Percentiles rank a stretch among this genome's conserved stretches.
phyloP scores from a whole-genome alignment of 2,888 invertebrate genomes.

The Phragmatobia fuliginosa region DNA sequence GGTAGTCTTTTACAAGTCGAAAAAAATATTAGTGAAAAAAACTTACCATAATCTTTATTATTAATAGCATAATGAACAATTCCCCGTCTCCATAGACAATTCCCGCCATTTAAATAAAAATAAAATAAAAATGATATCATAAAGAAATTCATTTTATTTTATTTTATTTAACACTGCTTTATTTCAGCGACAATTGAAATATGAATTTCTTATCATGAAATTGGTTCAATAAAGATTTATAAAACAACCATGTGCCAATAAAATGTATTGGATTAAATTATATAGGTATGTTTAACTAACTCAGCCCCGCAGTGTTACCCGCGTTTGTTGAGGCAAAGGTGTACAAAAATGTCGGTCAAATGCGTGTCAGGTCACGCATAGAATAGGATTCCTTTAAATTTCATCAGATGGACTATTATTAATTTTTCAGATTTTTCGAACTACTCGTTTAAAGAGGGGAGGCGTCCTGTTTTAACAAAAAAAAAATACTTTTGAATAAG shows the following conservation, averaged over 20 bases:
- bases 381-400: no score
- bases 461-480: no score
- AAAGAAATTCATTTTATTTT: slow-evolving; percentile 11
- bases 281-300: background rate
- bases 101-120: slow-evolving; percentile 28
- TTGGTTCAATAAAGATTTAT: slow-evolving; percentile 11
- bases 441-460: no score
- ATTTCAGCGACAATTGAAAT: background rate
- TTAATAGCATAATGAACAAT: slow-evolving; percentile 72
- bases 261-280: background rate
- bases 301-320: no score
- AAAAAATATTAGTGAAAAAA: no score
- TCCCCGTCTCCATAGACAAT: slow-evolving; percentile 67
- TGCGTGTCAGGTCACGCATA: no score
- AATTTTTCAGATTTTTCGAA: no score
- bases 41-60: slow-evolving; percentile 73
- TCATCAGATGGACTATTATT: no score
- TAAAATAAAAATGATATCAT: slow-evolving; percentile 11
- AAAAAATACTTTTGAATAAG: no score
- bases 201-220: slow-evolving; percentile 7
- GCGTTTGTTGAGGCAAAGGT: no score
- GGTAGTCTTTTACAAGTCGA: no score
- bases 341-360: no score
- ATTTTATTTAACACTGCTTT: background rate
- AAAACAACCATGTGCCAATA: background rate